Conservation (phyloP, 64 coral and sea anemone species). For the Pocillopora damicornis region DNA sequence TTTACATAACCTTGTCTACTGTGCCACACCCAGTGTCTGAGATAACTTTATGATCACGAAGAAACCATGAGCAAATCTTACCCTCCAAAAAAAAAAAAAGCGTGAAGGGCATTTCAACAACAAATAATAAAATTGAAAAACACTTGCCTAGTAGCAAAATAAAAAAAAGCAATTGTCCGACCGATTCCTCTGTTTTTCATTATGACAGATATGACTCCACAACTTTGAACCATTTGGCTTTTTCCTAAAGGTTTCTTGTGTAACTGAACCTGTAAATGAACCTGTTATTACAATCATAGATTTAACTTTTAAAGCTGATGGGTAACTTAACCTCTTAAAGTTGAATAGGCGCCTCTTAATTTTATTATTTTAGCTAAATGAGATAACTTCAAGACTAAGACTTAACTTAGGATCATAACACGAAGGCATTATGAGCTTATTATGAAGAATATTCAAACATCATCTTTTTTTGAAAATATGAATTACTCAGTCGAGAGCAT, state of each 20-base stretch:
- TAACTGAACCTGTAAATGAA: background rate
- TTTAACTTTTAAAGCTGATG: background rate
- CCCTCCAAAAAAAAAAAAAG: background rate
- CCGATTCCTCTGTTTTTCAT: background rate
- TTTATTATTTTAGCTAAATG: too few species aligned
- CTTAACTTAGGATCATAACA: too few species aligned
- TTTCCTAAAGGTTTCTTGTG: slow-evolving; percentile 25
- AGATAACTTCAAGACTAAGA: too few species aligned
- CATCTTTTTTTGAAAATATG: too few species aligned
- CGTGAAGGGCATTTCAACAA: background rate
- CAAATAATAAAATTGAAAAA: background rate
- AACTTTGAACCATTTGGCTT: background rate
- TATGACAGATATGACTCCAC: background rate
- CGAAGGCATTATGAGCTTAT: too few species aligned
- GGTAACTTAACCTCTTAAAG: background rate
- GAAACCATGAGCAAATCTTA: slow-evolving; percentile 16
- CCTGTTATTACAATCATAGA: background rate
- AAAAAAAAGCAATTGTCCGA: background rate
- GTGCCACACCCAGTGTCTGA: slow-evolving; percentile 11
- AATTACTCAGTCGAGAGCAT: too few species aligned
- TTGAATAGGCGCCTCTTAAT: background rate
- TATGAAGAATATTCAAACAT: background rate
- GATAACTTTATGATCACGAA: background rate
- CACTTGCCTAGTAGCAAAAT: too few species aligned
- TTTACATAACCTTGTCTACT: background rate